Evolutionary conservation across 2,888 invertebrate species (phyloP).

Genomic region (Mystacides longicornis): DNA sequence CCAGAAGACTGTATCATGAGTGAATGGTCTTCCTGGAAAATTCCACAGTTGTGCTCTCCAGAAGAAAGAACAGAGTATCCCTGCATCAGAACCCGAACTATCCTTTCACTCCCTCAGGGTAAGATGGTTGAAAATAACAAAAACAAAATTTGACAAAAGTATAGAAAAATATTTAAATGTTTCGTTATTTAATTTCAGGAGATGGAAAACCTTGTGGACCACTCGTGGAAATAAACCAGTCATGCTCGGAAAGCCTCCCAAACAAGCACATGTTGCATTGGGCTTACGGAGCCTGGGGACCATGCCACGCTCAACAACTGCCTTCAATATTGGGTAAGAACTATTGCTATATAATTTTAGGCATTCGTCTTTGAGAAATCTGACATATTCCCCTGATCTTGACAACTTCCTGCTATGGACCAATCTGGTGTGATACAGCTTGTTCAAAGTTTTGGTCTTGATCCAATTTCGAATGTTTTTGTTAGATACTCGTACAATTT

Average conservation of each 20-base stretch:
- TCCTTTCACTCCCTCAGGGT: slow-evolving; percentile 44
- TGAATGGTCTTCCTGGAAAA: slow-evolving; percentile 54
- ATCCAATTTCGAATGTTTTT: too few relatives aligned
- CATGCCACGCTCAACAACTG: slow-evolving; percentile 29
- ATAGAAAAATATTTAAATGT: not conserved
- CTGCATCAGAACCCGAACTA: slow-evolving; percentile 38
- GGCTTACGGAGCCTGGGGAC: slow-evolving; percentile 48
- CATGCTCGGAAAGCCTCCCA: slow-evolving; percentile 34
- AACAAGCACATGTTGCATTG: slow-evolving; percentile 46
- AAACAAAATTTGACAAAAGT: too few relatives aligned
- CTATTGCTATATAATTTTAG: too few relatives aligned
- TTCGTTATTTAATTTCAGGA: not conserved
- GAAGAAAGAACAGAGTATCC: slow-evolving; percentile 34
- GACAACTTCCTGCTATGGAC: too few relatives aligned
- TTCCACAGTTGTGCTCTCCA: slow-evolving; percentile 38
- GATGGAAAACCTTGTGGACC: slow-evolving; percentile 44
- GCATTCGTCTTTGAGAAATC: too few relatives aligned
- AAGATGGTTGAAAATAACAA: too few relatives aligned
- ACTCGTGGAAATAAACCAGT: slow-evolving; percentile 35
- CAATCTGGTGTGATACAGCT: too few relatives aligned
- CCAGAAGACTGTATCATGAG: slow-evolving; percentile 48
- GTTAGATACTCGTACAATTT: too few relatives aligned
- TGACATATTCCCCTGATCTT: too few relatives aligned
- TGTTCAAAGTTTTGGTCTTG: too few relatives aligned
- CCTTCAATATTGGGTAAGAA: not conserved